Base-by-base conservation (phyloP, 2,797 vertebrate species). In the Triplophysa yarkandensis region DNA sequence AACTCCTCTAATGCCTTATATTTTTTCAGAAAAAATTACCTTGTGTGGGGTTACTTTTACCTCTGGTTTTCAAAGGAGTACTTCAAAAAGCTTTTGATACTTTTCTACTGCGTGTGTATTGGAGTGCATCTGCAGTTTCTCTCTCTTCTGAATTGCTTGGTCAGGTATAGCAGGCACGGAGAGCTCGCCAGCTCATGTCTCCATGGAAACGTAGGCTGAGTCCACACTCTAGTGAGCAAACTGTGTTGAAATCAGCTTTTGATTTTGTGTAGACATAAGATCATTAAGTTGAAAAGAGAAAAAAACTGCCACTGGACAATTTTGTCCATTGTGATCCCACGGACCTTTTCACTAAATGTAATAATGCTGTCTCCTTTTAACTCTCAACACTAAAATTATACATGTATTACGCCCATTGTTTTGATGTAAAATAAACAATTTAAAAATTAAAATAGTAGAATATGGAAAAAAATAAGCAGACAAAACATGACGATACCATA, bases 41-140 rank as follows among this genome's bases (percentile, higher is more conserved):
- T 54, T 54, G 23, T 70, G 13, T 21, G 48, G 17, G 32, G 41
- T 14, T 44, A 8, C 19, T 10, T 25, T 4, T 60, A 27, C 43
- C 4, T 48, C 14, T 25, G 14, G 5, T 46, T 60, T 70, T 70
- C 68, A 61, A 61, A 71, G 19, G 14, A 60, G 41, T 60, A 55
- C 55, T 71, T 60, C 41, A 60, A 77, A 77, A 83, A 83, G 83
- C 84, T 82, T 75, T 73, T 78, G 61, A 50, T 81, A 52, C 36
- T 83, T 80, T 83, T 74, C 62, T 82, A 43, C 65, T 64, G 61
- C 23, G 50, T 44, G 81, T 76, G 74, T 78, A 81, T 82, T 82
- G 84, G 65, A 84, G 55, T 66, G 50, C 25, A 73, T 77, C 61
- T 77, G 76, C 66, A 54, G 28, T 68, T 78, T 65, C 21, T 50